Percentiles rank a stretch among this genome's conserved stretches.
Conservation (phyloP, 2,888 invertebrate genomes). For the Cryptophagus acutangulus region DNA sequence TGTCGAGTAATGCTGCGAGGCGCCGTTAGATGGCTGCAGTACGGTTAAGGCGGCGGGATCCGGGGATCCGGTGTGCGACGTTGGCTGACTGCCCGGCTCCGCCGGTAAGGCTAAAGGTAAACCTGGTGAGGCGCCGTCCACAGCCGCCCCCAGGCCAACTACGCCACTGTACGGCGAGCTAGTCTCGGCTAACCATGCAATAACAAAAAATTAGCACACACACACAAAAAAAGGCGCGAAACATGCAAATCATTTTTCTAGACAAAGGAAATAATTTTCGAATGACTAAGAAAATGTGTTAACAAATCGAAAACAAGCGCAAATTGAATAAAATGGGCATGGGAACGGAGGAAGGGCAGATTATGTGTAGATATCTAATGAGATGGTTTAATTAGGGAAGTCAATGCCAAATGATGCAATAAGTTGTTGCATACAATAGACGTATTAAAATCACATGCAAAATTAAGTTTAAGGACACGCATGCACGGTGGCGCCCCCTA, state of each 20-base stretch:
- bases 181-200: slow-evolving; percentile 45
- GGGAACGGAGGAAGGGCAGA: slow-evolving; percentile 42
- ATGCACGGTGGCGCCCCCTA: slow-evolving; percentile 40
- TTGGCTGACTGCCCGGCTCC: slow-evolving; percentile 45
- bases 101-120: slow-evolving; percentile 49
- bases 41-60: slow-evolving; percentile 50
- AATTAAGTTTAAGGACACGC: slow-evolving; percentile 27
- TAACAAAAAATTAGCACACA: slow-evolving; percentile 38
- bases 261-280: too few relatives aligned
- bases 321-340: slow-evolving; percentile 28
- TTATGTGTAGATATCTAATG: slow-evolving; percentile 37
- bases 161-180: slow-evolving; percentile 49
- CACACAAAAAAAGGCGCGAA: slow-evolving; percentile 24
- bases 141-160: slow-evolving; percentile 44
- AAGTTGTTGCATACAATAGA: slow-evolving; percentile 28
- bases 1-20: slow-evolving; percentile 56
- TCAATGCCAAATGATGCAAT: slow-evolving; percentile 47
- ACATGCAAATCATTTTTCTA: slow-evolving; percentile 3
- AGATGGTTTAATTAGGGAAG: slow-evolving; percentile 39
- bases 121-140: slow-evolving; percentile 50
- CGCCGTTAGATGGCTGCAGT: slow-evolving; percentile 56
- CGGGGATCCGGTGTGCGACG: slow-evolving; percentile 51
- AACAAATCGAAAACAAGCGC: slow-evolving; percentile 10
- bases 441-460: slow-evolving; percentile 33
- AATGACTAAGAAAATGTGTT: background rate